Evolutionary conservation across 2,113 vertebrate species (phyloP).

Genomic region (Neofelis nebulosa): DNA sequence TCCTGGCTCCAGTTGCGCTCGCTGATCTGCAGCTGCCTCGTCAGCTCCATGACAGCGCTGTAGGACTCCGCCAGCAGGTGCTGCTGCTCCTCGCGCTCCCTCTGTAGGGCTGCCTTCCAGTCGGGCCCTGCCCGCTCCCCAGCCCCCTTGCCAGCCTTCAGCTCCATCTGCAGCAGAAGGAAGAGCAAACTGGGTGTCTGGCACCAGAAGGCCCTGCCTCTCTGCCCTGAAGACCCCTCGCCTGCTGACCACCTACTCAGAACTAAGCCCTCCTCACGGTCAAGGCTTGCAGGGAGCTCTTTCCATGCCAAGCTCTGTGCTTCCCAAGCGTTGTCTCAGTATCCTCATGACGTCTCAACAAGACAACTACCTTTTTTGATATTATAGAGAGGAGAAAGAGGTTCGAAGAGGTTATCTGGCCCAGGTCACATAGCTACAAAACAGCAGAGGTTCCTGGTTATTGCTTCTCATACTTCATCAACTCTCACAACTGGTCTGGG

Average conservation of each 20-base stretch:
- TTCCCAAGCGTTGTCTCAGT: neutral
- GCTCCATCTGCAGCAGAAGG: constrained; percentile 87
- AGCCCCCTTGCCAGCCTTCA: constrained; percentile 90
- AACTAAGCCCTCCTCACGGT: neutral
- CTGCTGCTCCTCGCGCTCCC: constrained; percentile 96
- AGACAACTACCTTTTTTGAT: neutral
- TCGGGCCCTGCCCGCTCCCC: constrained; percentile 87
- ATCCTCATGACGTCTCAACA: neutral
- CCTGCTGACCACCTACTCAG: neutral
- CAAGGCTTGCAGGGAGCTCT: neutral
- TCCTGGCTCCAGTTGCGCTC: constrained; percentile 98
- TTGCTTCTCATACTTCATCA: neutral
- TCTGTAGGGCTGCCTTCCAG: constrained; percentile 93
- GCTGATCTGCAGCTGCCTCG: constrained; percentile 95
- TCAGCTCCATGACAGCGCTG: constrained; percentile 96
- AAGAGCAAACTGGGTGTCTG: neutral
- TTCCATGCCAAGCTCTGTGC: neutral
- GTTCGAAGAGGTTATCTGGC: neutral
- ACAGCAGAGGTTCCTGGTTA: neutral
- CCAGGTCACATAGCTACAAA: neutral
- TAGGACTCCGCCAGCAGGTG: constrained; percentile 97
- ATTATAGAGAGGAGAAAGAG: neutral
- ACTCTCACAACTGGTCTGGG: neutral
- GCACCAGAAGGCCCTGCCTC: neutral
- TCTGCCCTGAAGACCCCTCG: neutral